Conservation (phyloP, 2,113 vertebrate genomes). For the Erythrocercus mccallii region DNA sequence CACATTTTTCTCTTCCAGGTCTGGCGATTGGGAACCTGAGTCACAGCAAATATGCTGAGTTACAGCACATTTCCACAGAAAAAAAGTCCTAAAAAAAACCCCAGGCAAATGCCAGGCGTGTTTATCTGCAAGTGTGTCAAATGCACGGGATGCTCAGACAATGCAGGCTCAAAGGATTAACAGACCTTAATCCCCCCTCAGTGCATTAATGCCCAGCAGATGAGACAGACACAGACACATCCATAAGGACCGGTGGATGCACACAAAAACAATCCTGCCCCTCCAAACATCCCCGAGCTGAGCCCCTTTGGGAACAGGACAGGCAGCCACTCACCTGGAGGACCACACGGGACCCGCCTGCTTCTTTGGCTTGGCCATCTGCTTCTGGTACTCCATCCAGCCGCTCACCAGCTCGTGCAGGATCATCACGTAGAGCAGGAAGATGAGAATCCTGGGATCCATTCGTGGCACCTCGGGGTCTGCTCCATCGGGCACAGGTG, state of each 20-base stretch:
- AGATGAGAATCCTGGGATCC: conserved; percentile 88
- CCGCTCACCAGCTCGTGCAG: conserved; percentile 86
- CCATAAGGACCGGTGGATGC: fast-evolving
- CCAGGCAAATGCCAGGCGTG: not conserved
- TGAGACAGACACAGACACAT: not conserved
- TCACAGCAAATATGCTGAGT: not conserved
- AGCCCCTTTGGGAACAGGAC: fast-evolving
- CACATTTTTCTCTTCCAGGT: not conserved
- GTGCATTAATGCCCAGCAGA: not conserved
- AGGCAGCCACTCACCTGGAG: conserved; percentile 71
- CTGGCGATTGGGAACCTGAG: not conserved
- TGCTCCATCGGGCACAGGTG: conserved; percentile 36
- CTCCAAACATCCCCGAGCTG: not conserved
- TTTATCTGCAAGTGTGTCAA: not conserved
- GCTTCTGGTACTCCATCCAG: conserved; percentile 85
- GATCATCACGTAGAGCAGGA: conserved; percentile 88
- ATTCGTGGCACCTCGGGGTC: conserved; percentile 70
- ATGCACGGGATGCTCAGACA: not conserved
- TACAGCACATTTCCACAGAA: not conserved
- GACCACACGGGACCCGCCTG: conserved; percentile 70
- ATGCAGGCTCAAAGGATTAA: not conserved
- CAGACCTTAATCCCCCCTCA: not conserved
- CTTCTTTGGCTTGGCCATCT: conserved; percentile 78
- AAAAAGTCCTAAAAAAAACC: fast-evolving
- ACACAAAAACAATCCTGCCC: not conserved